A percentile compares a stretch with the other conserved stretches of the same genome.
These are phyloP conservation scores for Vireo griseus DNA, from an alignment of 2,797 vertebrate genomes.

Conservation along the genomic window DNA sequence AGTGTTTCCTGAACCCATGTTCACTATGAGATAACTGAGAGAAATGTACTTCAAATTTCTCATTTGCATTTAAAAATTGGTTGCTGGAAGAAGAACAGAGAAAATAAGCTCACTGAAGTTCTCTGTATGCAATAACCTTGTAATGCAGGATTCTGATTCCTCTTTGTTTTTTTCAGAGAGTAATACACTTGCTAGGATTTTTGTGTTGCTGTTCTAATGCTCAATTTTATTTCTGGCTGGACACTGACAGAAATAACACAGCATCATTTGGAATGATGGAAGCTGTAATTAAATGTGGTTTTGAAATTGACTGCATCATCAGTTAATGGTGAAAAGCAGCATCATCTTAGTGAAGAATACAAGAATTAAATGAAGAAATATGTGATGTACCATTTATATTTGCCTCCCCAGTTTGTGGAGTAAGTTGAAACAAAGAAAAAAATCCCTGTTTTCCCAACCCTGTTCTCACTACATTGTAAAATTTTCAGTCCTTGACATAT, in stretches of 20 bases:
- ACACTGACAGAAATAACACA: background rate
- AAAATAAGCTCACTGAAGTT: background rate
- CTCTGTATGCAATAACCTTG: background rate
- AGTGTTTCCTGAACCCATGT: background rate
- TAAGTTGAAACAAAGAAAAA: background rate
- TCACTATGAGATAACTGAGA: background rate
- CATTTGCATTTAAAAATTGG: background rate
- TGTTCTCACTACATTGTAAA: background rate
- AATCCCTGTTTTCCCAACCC: background rate
- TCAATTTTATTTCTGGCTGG: background rate
- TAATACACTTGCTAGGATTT: background rate
- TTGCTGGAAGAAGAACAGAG: conserved; percentile 1
- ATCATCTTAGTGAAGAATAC: background rate
- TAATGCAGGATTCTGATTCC: background rate
- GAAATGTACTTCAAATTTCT: background rate
- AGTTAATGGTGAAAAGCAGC: background rate
- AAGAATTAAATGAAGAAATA: background rate
- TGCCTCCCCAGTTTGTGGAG: background rate
- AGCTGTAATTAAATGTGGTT: background rate
- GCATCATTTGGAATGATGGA: background rate
- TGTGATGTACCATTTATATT: background rate
- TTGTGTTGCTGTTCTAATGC: background rate
- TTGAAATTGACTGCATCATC: background rate
- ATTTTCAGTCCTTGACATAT: background rate
- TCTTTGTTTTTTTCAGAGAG: background rate